Base-by-base conservation (phyloP, 2,113 vertebrate species). In the Phrynosoma blainvillii region DNA sequence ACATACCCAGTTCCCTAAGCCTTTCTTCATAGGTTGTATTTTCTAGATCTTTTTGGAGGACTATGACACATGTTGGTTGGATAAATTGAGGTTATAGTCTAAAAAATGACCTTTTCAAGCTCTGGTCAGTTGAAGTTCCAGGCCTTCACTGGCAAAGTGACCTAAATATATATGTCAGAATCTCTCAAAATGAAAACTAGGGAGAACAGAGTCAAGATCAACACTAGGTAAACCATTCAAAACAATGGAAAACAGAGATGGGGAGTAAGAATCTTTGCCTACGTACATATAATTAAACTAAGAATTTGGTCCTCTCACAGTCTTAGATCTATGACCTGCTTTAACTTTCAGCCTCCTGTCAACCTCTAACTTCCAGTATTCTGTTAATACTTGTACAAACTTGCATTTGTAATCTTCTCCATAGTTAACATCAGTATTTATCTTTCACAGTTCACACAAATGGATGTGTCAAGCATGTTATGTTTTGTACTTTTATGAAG, bases 401-500 rank as follows among this genome's bases (percentile, higher is more conserved):
- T 77, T n/a, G 4, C 70, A 14, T 5, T 0, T 0, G 42, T 2
- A 36, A 11, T 80, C 2, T 52, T 1, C 6, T 3, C 1, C 9
- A 87, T 56, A 56, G 79, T 18, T 42, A 84, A 13, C 14, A 85
- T 85, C 90, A 14, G 47, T 36, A 30, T 21, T 9, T 12, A 2
- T 2, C 11, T 81, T 18, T 88, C 62, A 74, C 1, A 77, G 52
- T 47, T 76, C 90, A 83, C 25, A 78, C n/a, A 12, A 92, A 87
- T 66, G 1, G 80, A 89, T 88, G 2, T 1, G 36, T 9, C 8
- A 88, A 66, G 4, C 1, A 68, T 2, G 6, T 78, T 68, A 75
- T 68, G 25, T 18, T 90, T 88, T 83, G 59, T 68, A 86, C 6
- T 85, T 47, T 84, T 90, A 88, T 86, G 27, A 88, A 54, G 2